Evolutionary conservation across 2,113 vertebrate genomes (phyloP).

Genomic region (Arenaria interpres): DNA sequence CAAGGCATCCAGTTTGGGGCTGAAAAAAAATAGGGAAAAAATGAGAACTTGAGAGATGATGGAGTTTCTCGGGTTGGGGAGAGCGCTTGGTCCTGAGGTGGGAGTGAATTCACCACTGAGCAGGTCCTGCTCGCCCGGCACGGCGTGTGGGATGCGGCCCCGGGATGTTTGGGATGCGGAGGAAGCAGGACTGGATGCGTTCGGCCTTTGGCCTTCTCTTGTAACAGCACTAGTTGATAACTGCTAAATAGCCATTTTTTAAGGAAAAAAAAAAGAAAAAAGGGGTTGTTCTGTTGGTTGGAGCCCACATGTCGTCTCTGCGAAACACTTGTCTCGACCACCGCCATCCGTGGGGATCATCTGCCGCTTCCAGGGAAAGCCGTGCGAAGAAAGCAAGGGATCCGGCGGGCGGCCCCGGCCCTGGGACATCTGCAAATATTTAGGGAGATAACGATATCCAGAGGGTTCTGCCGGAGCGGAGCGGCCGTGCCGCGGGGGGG

Average conservation of each 20-base stretch:
- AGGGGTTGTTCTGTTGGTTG: background rate
- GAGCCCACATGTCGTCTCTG: background rate
- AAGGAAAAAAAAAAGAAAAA: background rate
- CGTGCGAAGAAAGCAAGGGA: background rate
- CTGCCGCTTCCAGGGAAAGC: background rate
- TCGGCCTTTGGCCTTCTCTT: background rate
- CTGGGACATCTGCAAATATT: slow-evolving; percentile 56
- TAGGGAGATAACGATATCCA: slow-evolving; percentile 39
- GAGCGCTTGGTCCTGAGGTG: background rate
- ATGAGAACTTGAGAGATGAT: background rate
- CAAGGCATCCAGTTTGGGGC: background rate
- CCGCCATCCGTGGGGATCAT: background rate
- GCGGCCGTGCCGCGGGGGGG: background rate
- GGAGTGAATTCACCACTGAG: background rate
- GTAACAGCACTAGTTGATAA: background rate
- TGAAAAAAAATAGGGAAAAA: background rate
- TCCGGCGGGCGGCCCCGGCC: background rate
- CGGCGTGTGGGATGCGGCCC: accelerated
- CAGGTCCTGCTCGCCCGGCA: background rate
- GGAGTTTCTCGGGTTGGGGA: background rate
- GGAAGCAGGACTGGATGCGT: background rate
- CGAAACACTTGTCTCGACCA: slow-evolving; percentile 14
- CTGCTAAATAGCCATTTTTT: background rate
- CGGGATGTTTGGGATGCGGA: background rate
- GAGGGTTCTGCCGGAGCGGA: background rate